Conservation (phyloP, 2,888 invertebrate species). For the Pollenia amentaria region DNA sequence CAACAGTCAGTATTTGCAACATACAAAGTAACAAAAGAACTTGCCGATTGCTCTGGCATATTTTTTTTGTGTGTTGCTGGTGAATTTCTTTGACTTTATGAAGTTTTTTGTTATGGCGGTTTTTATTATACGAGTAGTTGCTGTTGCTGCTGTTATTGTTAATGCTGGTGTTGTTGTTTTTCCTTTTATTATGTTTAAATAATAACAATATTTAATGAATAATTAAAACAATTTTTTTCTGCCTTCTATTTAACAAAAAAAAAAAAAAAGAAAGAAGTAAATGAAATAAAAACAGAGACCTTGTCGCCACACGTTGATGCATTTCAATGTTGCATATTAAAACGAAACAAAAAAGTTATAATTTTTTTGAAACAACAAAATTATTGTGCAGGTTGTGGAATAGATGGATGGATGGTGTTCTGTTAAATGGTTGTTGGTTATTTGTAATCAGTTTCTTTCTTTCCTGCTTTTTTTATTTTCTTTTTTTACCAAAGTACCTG, state of each 20-base stretch:
- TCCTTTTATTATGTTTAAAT: conserved; percentile 51
- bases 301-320: conserved; percentile 44
- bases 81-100: not conserved
- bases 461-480: not conserved
- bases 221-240: conserved; percentile 55
- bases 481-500: conserved; percentile 15
- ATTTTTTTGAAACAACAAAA: conserved; percentile 31
- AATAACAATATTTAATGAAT: conserved; percentile 69
- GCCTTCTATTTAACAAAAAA: conserved; percentile 26
- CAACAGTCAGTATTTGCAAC: conserved; percentile 36
- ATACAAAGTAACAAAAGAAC: conserved; percentile 48
- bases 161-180: not conserved
- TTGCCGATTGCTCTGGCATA: conserved; percentile 43
- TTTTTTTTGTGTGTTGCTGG: conserved; percentile 16
- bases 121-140: not conserved
- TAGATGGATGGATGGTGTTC: not conserved
- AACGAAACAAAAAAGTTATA: conserved; percentile 14
- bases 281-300: conserved; percentile 40
- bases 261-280: not conserved
- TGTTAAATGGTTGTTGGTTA: not conserved
- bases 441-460: conserved; percentile 3
- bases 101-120: not conserved
- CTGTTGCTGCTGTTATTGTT: conserved; percentile 28
- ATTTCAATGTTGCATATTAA: conserved; percentile 41
- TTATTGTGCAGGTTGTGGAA: conserved; percentile 39